These are phyloP conservation scores for Mythimna ferrago DNA, from an alignment of 2,888 invertebrate genomes.

Conservation along the genomic window DNA sequence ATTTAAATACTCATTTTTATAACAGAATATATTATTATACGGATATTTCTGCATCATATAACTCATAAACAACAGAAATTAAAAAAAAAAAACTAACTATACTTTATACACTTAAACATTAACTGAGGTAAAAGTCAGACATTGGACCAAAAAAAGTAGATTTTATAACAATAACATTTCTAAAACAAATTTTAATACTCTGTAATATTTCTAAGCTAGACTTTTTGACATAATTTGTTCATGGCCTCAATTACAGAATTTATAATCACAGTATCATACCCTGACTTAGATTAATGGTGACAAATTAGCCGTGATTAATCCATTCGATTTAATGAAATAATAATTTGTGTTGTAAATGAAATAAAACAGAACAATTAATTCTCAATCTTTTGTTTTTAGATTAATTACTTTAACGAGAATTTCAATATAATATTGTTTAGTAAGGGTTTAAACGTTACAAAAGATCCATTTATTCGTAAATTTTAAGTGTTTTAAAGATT, in stretches of 20 bases:
- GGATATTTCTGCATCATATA: too few relatives aligned
- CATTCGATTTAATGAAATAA: conserved; percentile 38
- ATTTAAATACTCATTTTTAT: too few relatives aligned
- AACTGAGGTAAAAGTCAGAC: neutral
- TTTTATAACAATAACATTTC: neutral
- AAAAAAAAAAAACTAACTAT: too few relatives aligned
- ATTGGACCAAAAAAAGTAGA: neutral
- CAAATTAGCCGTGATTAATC: conserved; percentile 46
- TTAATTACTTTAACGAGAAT: conserved; percentile 20
- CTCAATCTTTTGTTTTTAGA: conserved; percentile 39
- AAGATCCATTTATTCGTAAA: neutral
- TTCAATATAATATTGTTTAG: conserved; percentile 16
- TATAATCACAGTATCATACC: conserved; percentile 23
- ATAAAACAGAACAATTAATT: conserved; percentile 32
- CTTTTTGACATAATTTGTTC: conserved; percentile 5
- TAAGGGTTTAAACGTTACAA: conserved; percentile 8
- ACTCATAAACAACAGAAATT: too few relatives aligned
- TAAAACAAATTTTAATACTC: neutral
- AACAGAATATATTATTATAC: too few relatives aligned
- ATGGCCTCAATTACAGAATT: conserved; percentile 7
- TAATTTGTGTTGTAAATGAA: conserved; percentile 37
- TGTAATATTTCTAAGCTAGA: neutral
- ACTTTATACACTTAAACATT: too few relatives aligned
- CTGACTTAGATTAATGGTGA: conserved; percentile 46
- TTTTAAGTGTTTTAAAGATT: neutral